Evolutionary conservation across 2,797 vertebrate genomes (phyloP), one percentile per base, ranked within the genome.

Genomic region (Chelidonichthys spinosus): DNA sequence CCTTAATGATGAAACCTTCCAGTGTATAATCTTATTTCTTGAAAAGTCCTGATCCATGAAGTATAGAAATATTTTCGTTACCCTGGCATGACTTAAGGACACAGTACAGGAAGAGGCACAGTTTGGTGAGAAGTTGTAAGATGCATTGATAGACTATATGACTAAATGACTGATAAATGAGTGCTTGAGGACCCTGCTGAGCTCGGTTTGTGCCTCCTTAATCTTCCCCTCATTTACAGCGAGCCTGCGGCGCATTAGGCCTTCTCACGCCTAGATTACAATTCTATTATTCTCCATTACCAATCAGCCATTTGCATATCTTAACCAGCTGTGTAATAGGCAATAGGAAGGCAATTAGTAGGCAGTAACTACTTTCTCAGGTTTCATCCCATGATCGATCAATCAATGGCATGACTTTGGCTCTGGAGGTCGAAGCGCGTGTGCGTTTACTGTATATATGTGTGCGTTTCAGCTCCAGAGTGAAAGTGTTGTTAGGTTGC

Each of bases 261-360:
- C 64, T 66, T 9, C 64, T 70, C 40, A 50, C 36, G 18, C 72
- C 65, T 4, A 61, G 60, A 86, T 84, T 68, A 82, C 77, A 64
- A 40, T 74, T 78, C 83, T 82, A 74, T 90, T 87, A 79, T 62
- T 86, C 82, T 72, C 79, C 76, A 78, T 87, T 88, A 86, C 46
- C 81, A 69, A 72, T 53, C 15, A 35, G 33, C 3, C 2, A 90
- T 91, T 89, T 82, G 88, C 90, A 89, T 86, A 78, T 76, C 63
- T 81, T 89, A 92, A 92, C 90, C 85, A 89, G 87, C 92, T 89
- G 86, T 86, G 86, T 93, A 87, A 91, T 86, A 79, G 79, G 58
- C 87, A 87, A 54, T 68, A 75, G 78, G 83, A 89, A 78, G 36
- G 17, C 83, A 90, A 87, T 88, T 90, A 90, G 70, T 11, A 46